Evolutionary conservation across 2,888 invertebrate species (phyloP).

Genomic region (Lasioglossum marginatum): DNA sequence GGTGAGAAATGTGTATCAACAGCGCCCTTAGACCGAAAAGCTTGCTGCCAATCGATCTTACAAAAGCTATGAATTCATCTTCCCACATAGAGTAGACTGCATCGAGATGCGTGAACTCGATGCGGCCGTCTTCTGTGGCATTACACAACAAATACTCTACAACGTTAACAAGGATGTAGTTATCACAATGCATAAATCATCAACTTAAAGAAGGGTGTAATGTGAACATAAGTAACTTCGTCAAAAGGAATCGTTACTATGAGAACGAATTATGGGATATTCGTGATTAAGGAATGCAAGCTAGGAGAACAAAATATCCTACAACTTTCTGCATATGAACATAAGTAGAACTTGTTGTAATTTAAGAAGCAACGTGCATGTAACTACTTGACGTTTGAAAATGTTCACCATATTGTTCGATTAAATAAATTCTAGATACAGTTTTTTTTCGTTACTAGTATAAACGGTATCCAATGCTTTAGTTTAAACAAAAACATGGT

Average conservation of each 20-base stretch:
- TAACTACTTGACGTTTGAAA: slow-evolving; percentile 14
- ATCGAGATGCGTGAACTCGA: slow-evolving; percentile 54
- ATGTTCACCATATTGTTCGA: not conserved
- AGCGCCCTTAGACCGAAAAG: slow-evolving; percentile 71
- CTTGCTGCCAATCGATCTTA: slow-evolving; percentile 71
- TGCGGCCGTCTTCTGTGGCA: slow-evolving; percentile 44
- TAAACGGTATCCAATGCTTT: slow-evolving; percentile 11
- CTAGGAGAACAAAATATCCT: not conserved
- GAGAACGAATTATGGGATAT: slow-evolving; percentile 21
- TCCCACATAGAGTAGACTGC: slow-evolving; percentile 67
- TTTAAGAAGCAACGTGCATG: slow-evolving; percentile 26
- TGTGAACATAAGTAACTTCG: not conserved
- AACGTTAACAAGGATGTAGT: not conserved
- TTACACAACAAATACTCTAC: slow-evolving; percentile 32
- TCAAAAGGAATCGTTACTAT: slow-evolving; percentile 1
- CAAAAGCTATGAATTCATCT: slow-evolving; percentile 74
- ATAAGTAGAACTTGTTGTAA: not conserved
- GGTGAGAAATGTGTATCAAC: slow-evolving; percentile 56
- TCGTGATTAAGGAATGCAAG: not conserved
- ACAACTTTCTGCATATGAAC: slow-evolving; percentile 1
- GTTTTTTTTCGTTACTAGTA: slow-evolving; percentile 13
- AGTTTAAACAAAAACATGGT: not conserved
- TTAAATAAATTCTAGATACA: slow-evolving; percentile 7
- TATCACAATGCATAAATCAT: slow-evolving; percentile 16
- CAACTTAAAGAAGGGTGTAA: slow-evolving; percentile 15